Evolutionary conservation across 2,113 vertebrate genomes (phyloP), one percentile per base, ranked within the genome.

Genomic region (Anthoscopus minutus): DNA sequence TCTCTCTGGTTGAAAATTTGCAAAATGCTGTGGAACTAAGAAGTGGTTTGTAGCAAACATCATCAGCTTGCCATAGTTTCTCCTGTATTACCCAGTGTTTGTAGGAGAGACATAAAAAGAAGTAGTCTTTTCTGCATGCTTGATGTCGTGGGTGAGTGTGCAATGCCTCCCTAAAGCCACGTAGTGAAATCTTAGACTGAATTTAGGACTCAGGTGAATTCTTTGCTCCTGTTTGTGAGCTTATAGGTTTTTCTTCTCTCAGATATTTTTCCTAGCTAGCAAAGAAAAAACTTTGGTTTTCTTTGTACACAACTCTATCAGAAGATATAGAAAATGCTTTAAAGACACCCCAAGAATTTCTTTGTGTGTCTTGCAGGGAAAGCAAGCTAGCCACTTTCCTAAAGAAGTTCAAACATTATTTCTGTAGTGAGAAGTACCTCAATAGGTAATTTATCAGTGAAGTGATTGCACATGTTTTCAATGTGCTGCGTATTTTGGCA

Each of bases 401-500:
- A 73, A 93, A 74, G 18, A 79, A 78, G 61, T 73, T 85, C 57
- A 92, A 62, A 84, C 13, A 4, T 31, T 47, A n/a, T 66, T 88
- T 86, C 31, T 94, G 35, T 50, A 50, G 73, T 27, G 48, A 66
- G 82, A 91, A 84, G 22, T 86, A 79, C 27, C 48, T 94, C 44
- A 83, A 11, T 93, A 83, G 77, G 60, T 92, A 84, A 86, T 93
- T 88, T 78, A 19, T 69, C 48, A 27, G 28, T 67, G 33, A 88
- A 96, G 70, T 48, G 42, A 77, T 54, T 69, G 74, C 60, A 51
- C 15, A 5, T 79, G 38, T 56, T 70, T 89, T 56, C 31, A 60
- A 8, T 48, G 25, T 73, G 40, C 62, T 96, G 42, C 0, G 2
- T 96, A 45, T 92, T 97, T 97, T 95, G 89, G 86, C 82, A 92